A percentile compares a stretch with the other conserved stretches of the same genome.
phyloP scores from a whole-genome alignment of 2,113 vertebrate species.

The Erinaceus europaeus region DNA sequence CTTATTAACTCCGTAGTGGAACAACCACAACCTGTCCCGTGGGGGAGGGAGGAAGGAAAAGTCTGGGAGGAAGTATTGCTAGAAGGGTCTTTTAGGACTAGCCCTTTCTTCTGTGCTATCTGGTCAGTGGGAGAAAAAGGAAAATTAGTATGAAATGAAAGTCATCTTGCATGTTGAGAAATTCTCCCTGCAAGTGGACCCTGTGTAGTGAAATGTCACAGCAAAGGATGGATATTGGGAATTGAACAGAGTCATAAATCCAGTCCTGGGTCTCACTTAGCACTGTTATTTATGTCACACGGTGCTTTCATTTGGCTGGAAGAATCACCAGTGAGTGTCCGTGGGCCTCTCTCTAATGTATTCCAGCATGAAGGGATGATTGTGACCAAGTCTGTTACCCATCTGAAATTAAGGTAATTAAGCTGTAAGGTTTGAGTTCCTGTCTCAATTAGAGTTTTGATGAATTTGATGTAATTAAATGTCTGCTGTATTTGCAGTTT shows the following conservation, averaged over 20 bases:
- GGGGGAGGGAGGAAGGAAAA: background rate
- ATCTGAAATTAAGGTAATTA: constrained; percentile 79
- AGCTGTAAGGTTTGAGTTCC: constrained; percentile 67
- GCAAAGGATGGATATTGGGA: background rate
- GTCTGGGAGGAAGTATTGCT: background rate
- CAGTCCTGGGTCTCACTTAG: background rate
- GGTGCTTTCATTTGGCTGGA: background rate
- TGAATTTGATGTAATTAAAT: constrained; percentile 75
- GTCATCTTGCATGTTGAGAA: background rate
- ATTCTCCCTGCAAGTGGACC: background rate
- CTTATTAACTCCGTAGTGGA: background rate
- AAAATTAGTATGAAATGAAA: background rate
- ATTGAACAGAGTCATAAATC: background rate
- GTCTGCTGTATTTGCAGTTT: constrained; percentile 68
- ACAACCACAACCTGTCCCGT: background rate
- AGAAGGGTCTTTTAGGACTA: background rate
- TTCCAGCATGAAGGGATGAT: constrained; percentile 7
- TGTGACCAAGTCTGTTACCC: constrained; percentile 57
- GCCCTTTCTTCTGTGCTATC: background rate
- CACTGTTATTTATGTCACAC: background rate
- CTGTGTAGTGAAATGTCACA: background rate
- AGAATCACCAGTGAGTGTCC: background rate
- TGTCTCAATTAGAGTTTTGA: constrained; percentile 77
- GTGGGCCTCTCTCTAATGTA: constrained; percentile 15
- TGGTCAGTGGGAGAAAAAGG: background rate